Evolutionary conservation across 1,140 invertebrate genomes (phyloP), one percentile per base, ranked within the genome.

Genomic region (Ephestia elutella): DNA sequence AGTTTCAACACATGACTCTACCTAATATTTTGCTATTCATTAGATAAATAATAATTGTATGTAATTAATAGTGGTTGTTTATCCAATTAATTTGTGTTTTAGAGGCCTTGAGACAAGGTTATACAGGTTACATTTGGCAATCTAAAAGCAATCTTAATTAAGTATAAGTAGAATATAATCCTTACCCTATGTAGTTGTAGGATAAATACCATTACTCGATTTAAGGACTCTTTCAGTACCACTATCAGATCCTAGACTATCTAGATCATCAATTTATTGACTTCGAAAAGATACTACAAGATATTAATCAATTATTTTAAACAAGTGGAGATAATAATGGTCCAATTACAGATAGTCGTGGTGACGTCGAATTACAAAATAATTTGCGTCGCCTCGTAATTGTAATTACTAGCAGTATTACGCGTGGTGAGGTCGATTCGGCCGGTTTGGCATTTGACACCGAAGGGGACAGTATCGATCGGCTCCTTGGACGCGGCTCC

Each of bases 341-440:
- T 60, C 63, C 67, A 73, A 73, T 73, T 78, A 79, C 60, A 48
- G 38, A 55, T 49, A 65, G 38, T 38, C 32, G 8, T 32, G 61
- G 66, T 73, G 69, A 74, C 71, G 60, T 84, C 78, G 69, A 72
- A 78, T 84, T 80, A 80, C 76, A 73, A 70, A 75, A 82, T 82
- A 80, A 80, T 80, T 79, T 44, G 38, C 60, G 70, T 63, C 54
- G 32, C 38, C 10, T 44, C 38, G 38, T 44, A 44, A 44, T 44
- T 15, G 38, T 44, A 44, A 44, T 44, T 44, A 44, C 38, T 15
- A 13, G 1, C 38, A 15, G 38, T 13, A 44, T 44, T 44, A n/a
- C n/a, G 32, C 13, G 3, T 35, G 8, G 32, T 35, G 32, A 44
- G 7, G 38, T 15, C 15, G 15, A 44, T 44, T 44, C 38, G n/a